A percentile compares a stretch with the other conserved stretches of the same genome.
Conservation (phyloP, 2,888 invertebrate species). For the Omphaloscelis lunosa region DNA sequence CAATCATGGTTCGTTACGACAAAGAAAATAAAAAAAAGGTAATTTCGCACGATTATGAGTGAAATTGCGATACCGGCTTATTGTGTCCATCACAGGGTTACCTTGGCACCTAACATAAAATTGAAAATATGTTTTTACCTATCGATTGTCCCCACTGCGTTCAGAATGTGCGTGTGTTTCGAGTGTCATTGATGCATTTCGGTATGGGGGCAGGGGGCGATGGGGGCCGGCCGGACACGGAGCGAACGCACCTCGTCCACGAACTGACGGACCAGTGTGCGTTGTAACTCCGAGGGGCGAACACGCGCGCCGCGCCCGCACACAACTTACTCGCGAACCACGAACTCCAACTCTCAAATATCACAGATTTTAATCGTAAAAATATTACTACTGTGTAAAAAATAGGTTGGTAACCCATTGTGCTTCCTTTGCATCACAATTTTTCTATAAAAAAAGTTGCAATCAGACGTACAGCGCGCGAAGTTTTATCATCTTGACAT, state of each 20-base stretch:
- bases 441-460: constrained; percentile 72
- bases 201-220: constrained; percentile 83
- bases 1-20: not conserved
- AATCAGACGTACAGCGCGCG: constrained; percentile 73
- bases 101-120: constrained; percentile 52
- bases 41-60: not conserved
- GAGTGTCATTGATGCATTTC: constrained; percentile 90
- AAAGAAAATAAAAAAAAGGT: not conserved
- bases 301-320: constrained; percentile 85
- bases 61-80: not conserved
- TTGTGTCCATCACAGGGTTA: constrained; percentile 8
- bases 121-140: constrained; percentile 75
- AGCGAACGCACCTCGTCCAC: constrained; percentile 73
- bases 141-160: constrained; percentile 83
- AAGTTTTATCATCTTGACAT: constrained; percentile 81
- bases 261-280: constrained; percentile 82
- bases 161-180: constrained; percentile 88
- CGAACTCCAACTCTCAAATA: constrained; percentile 77
- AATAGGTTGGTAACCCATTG: constrained; percentile 81
- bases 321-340: constrained; percentile 86
- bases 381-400: constrained; percentile 70
- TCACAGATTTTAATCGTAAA: constrained; percentile 62
- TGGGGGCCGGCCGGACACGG: constrained; percentile 78
- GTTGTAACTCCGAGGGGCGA: constrained; percentile 82
- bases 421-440: constrained; percentile 73